Evolutionary conservation across 2,797 vertebrate species (phyloP).

Genomic region (Lagorchestes hirsutus): DNA sequence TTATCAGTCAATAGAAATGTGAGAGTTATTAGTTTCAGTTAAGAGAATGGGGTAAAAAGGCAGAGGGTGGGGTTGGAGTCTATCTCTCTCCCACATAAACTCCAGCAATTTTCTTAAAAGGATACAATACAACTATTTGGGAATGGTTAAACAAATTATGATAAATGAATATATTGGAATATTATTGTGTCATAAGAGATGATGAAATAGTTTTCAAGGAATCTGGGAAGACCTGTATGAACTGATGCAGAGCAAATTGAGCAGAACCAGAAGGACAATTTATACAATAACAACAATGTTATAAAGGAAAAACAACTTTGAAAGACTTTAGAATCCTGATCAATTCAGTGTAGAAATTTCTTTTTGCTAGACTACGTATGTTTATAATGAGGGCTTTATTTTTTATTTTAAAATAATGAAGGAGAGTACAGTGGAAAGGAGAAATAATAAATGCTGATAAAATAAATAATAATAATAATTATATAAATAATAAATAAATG

Average conservation of each 20-base stretch:
- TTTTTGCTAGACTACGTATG: not conserved
- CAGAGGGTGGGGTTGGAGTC: not conserved
- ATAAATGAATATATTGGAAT: not conserved
- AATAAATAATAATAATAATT: not conserved
- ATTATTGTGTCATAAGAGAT: not conserved
- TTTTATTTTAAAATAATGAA: not conserved
- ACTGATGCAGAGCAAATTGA: not conserved
- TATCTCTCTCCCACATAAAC: not conserved
- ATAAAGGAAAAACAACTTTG: not conserved
- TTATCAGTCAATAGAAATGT: not conserved
- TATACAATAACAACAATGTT: not conserved
- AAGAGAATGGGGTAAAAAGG: not conserved
- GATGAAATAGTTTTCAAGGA: not conserved
- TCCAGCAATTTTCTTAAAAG: not conserved
- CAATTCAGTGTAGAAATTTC: not conserved
- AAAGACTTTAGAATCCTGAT: not conserved
- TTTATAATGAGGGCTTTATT: not conserved
- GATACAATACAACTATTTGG: not conserved
- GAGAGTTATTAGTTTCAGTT: not conserved
- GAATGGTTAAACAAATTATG: not conserved
- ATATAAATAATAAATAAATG: not conserved
- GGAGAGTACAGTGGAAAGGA: not conserved
- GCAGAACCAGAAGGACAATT: not conserved
- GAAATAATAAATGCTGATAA: not conserved
- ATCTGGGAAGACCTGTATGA: not conserved